Base-by-base conservation (phyloP, 2,113 vertebrate species). In the Tichodroma muraria region DNA sequence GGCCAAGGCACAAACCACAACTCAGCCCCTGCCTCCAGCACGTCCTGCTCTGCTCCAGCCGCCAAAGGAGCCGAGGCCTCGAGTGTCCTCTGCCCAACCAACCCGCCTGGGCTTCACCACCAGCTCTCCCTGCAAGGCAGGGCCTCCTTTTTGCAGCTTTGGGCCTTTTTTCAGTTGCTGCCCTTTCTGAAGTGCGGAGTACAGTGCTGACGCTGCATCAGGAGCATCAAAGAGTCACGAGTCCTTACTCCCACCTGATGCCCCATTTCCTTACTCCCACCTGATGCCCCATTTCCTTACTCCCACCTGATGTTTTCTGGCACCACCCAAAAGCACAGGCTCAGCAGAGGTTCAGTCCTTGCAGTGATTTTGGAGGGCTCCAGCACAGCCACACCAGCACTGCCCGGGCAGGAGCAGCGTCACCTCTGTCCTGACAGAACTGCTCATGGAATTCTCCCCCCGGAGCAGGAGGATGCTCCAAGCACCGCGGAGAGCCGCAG, bases 121-220 rank as follows among this genome's bases (percentile, higher is more conserved):
- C 38, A 8, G 3, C 82, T 30, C 27, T 14, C 61, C 70, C 81
- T 11, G 42, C 60, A 1, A 18, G 42, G 54, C 54, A 80, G 45
- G 11, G 11, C 56, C 69, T 13, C 6, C 18, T 2, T 24, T 14
- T 2, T 4, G 50, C 6, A 37, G 47, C 8, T 66, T 1, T 4
- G 52, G 44, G 52, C 10, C n/a, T 37, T 35, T 44, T 21, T 3
- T 12, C 14, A 20, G 78, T 9, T 49, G 6, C 16, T 8, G 79
- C 52, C 68, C 57, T 38, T 50, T 16, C 37, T 25, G 22, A 25
- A 56, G n/a, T 0, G 33, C 14, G 15, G 3, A n/a, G 30, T 0
- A 2, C 30, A 7, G 61, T 4, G 56, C 53, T 64, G 49, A 23
- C 37, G 0, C 35, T 8, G 25, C 68, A 30, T 0, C 1, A 3